phyloP scores from a whole-genome alignment of 2,113 vertebrate genomes.

The Sylvicapra grimmia region DNA sequence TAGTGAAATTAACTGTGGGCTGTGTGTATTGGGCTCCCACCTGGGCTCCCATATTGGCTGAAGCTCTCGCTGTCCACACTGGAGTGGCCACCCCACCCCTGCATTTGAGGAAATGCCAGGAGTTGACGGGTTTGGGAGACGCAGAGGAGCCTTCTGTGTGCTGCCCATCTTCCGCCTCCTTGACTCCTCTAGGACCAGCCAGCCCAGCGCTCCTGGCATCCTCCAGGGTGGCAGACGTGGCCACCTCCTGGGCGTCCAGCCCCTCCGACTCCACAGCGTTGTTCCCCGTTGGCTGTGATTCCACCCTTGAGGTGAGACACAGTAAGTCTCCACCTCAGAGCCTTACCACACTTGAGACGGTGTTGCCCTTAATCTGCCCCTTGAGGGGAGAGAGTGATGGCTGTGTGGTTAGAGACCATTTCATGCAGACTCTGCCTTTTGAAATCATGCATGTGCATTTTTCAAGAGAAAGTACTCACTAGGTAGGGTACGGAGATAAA shows the following conservation, averaged over 20 bases:
- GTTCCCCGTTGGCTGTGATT: background rate
- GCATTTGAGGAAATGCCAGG: background rate
- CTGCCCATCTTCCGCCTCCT: background rate
- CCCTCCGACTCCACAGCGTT: background rate
- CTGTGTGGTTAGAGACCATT: background rate
- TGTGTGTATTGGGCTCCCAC: background rate
- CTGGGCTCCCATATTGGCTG: background rate
- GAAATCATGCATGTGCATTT: background rate
- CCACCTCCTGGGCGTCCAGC: background rate
- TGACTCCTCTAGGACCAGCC: background rate
- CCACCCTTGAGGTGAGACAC: background rate
- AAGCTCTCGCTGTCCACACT: rapidly evolving
- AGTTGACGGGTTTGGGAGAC: background rate
- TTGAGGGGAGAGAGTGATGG: background rate
- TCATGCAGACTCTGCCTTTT: background rate
- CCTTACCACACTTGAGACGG: background rate
- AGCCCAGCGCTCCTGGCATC: background rate
- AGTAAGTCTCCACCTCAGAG: background rate
- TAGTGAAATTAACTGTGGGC: background rate
- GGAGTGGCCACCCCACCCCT: background rate
- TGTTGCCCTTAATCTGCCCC: background rate
- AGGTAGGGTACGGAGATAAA: background rate
- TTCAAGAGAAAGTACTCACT: background rate
- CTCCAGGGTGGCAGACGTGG: background rate
- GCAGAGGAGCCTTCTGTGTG: background rate